A percentile compares a stretch with the other conserved stretches of the same genome.
These are phyloP conservation scores for Caenorhabditis becei DNA, from an alignment of 2,888 invertebrate genomes.

Conservation along the genomic window DNA sequence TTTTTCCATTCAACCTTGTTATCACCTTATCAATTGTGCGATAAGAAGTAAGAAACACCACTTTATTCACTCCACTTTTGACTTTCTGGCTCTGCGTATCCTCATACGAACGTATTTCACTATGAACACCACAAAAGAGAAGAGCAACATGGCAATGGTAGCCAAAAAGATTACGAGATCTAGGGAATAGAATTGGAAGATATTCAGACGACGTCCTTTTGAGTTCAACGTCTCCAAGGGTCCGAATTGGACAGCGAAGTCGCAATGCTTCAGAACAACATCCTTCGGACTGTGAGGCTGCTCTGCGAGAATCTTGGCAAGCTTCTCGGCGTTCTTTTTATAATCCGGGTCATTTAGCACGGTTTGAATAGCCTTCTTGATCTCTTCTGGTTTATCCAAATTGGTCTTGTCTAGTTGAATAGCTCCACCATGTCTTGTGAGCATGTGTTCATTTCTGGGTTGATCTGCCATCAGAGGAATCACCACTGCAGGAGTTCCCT, in stretches of 20 bases:
- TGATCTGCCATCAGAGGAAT: conserved; percentile 64
- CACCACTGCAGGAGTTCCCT: conserved; percentile 58
- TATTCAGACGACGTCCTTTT: conserved; percentile 55
- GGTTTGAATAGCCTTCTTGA: conserved; percentile 46
- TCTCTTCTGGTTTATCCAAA: conserved; percentile 26
- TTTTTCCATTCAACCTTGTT: too few relatives aligned
- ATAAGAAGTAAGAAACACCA: too few relatives aligned
- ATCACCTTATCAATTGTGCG: too few relatives aligned
- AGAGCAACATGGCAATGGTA: too few relatives aligned
- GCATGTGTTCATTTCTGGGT: conserved; percentile 61
- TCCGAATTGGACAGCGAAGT: conserved; percentile 55
- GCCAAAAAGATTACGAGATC: too few relatives aligned
- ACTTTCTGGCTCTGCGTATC: too few relatives aligned
- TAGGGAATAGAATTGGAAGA: conserved; percentile 56
- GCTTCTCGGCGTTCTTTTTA: conserved; percentile 44
- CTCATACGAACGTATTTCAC: too few relatives aligned
- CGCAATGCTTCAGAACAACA: conserved; percentile 55
- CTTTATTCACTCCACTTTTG: too few relatives aligned
- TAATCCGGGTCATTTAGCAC: conserved; percentile 36
- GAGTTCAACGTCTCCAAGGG: conserved; percentile 49
- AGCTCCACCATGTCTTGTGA: conserved; percentile 57
- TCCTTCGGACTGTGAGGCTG: conserved; percentile 58
- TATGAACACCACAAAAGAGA: too few relatives aligned
- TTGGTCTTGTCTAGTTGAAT: conserved; percentile 40
- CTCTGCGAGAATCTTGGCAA: conserved; percentile 47